Evolutionary conservation across 2,888 invertebrate species (phyloP).

Genomic region (Beris morrisii): DNA sequence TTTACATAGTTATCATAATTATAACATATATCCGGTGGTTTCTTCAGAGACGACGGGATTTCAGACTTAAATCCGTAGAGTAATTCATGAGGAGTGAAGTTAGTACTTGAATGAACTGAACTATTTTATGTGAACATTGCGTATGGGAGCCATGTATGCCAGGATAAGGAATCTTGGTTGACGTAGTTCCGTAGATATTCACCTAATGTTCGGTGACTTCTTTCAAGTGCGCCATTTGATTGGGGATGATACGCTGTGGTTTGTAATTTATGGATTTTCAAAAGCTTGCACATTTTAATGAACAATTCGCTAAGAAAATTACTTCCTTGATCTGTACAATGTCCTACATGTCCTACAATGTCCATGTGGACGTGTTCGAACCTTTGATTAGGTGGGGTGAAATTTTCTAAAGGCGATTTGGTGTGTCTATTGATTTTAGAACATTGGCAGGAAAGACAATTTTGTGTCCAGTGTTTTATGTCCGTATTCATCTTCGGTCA

Average conservation of each 20-base stretch:
- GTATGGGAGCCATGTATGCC: not conserved
- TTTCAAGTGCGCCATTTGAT: slow-evolving; percentile 6
- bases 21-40: too few species aligned
- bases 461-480: too few species aligned
- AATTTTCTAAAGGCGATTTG: too few species aligned
- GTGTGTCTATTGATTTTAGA: too few species aligned
- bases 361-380: too few species aligned
- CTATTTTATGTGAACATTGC: not conserved
- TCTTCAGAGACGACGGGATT: too few species aligned
- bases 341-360: too few species aligned
- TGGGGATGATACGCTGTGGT: slow-evolving; percentile 7
- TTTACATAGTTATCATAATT: too few species aligned
- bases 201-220: slow-evolving; percentile 3
- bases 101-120: not conserved
- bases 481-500: too few species aligned
- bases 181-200: slow-evolving; percentile 11
- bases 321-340: slow-evolving; percentile 1
- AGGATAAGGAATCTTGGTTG: not conserved
- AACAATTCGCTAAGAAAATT: not conserved
- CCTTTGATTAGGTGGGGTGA: too few species aligned
- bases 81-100: not conserved
- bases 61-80: not conserved
- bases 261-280: slow-evolving; percentile 23
- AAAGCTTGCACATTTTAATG: not conserved
- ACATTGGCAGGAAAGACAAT: too few species aligned